Base-by-base conservation (phyloP, 2,888 invertebrate genomes). In the Apantesis nais region DNA sequence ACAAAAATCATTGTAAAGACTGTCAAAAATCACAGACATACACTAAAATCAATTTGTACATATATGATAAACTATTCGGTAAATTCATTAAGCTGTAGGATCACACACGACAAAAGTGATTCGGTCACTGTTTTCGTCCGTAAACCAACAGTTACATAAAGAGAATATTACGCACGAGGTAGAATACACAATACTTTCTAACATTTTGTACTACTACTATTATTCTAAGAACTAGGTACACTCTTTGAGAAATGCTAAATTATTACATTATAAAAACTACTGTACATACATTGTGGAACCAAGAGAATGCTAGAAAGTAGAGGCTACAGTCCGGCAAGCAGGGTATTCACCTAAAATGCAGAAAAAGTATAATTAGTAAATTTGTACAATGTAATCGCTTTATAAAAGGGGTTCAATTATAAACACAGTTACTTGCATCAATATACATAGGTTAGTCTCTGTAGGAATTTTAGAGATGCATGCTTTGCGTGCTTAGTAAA, bases 141-240 rank as follows among this genome's bases (percentile, higher is more conserved):
- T 25, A 19, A 55, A 34, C 72, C 48, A 8, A 52, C 48, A 52
- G 22, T 52, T 66, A 58, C 66, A 66, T 44, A 62, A 58, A 67
- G 31, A 64, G 62, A 67, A 66, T 48, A 71, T 68, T 79, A 74
- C 71, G 74, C 67, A 77, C 71, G 79, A 80, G 82, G 80, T 80
- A 81, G 80, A 79, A 77, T 75, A 77, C 63, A 79, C 73, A 81
- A 81, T 81, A 81, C 73, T 79, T 29, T 71, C 61, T 69, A 79
- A 79, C 74, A 79, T 75, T 66, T 77, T 77, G 81, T 77, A 81
- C 79, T 68, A 72, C 74, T 37, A 73, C 55, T 74, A 70, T 66
- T 63, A 80, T 61, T 66, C 48, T 65, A 62, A 55, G 44, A 75
- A 67, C 68, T 72, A 70, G 60, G 68, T 77, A 74, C 75, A 81